Base-by-base conservation (phyloP, 2,113 vertebrate species). In the Pomatorhinus ruficollis region DNA sequence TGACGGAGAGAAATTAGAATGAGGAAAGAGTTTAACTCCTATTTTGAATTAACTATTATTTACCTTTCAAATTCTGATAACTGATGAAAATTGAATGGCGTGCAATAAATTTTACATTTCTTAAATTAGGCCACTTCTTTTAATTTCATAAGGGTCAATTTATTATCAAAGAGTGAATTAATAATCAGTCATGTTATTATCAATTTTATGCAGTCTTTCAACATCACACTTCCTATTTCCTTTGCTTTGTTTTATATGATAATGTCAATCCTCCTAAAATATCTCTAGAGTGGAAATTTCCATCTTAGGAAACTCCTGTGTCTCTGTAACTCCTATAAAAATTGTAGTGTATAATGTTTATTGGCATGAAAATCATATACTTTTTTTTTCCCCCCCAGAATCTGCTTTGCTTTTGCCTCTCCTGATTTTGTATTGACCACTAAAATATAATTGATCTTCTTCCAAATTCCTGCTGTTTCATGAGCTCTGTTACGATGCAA, bases 381-480 rank as follows among this genome's bases (percentile, higher is more conserved):
- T 28, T 81, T 53, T 75, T 57, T 53, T 71, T 90, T 87, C 28
- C 25, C 21, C 86, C 28, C 25, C 21, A 82, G 50, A 82, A 83
- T 94, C 52, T 91, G 63, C 30, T 87, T 56, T 37, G 16, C 4
- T 88, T 60, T 50, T 95, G 40, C 37, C 47, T 92, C 87, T 96
- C 82, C 11, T 94, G 65, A 76, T 96, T 97, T 72, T 93, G 82
- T 93, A 95, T 92, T 95, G 93, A 94, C 87, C 93, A 90, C 81
- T 96, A 92, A 97, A 95, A 93, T 54, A 89, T 95, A 97, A 98
- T 92, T 97, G 97, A 98, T 97, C 87, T 97, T 22, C 68, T 81
- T 97, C 88, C 93, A 94, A 96, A 96, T 97, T 96, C 98, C 96
- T 93, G 95, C 97, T 98, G 97, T 98, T 98, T 98, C 97, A 98